These are phyloP conservation scores for Aphidius colemani DNA, from an alignment of 2,888 invertebrate genomes.

Conservation along the genomic window DNA sequence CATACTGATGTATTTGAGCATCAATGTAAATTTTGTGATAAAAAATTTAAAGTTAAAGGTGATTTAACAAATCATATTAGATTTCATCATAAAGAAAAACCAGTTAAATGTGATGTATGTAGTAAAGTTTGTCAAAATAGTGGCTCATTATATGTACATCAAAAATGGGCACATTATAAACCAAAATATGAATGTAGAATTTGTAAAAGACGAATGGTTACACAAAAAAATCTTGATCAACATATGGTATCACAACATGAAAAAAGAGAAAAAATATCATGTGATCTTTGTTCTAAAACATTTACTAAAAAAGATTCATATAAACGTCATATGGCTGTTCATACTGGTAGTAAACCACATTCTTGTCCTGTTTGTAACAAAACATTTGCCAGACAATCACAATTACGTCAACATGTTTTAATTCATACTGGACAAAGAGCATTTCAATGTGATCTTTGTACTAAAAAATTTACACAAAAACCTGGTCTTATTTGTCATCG, in stretches of 20 bases:
- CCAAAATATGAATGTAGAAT: conserved; percentile 57
- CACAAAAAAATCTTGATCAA: conserved; percentile 56
- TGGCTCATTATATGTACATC: conserved; percentile 56
- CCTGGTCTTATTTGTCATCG: conserved; percentile 57
- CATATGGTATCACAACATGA: conserved; percentile 57
- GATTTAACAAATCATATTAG: conserved; percentile 56
- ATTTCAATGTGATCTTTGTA: conserved; percentile 56
- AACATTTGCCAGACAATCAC: conserved; percentile 54
- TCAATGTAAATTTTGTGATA: conserved; percentile 52
- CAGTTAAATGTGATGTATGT: conserved; percentile 55
- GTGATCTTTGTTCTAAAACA: conserved; percentile 56
- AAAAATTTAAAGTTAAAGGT: conserved; percentile 57
- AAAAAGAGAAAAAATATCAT: conserved; percentile 55
- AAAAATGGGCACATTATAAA: conserved; percentile 58
- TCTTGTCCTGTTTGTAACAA: conserved; percentile 55
- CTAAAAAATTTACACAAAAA: conserved; percentile 56
- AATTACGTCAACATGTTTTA: conserved; percentile 54
- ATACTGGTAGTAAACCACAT: conserved; percentile 55
- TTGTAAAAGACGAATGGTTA: conserved; percentile 57
- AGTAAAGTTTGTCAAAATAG: conserved; percentile 55
- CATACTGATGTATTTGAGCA: conserved; percentile 57
- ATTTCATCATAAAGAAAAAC: conserved; percentile 58
- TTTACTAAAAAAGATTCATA: conserved; percentile 57
- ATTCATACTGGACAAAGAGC: conserved; percentile 57
- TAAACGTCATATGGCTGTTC: conserved; percentile 57